Base-by-base conservation (phyloP, 2,113 vertebrate genomes). In the Tor tambroides region DNA sequence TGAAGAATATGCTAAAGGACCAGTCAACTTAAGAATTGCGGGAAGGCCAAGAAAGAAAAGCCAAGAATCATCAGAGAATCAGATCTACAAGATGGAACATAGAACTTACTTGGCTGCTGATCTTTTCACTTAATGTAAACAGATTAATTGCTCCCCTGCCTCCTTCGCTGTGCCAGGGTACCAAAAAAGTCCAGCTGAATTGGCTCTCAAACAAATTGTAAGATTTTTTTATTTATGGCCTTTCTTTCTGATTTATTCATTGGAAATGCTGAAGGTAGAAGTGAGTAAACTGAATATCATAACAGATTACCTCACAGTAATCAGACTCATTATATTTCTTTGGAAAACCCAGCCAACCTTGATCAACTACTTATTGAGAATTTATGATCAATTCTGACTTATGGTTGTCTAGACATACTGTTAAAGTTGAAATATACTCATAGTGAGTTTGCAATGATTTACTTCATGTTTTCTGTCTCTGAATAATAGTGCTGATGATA, bases 141-240 rank as follows among this genome's bases (percentile, higher is more conserved):
- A 17, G 78, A 80, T 80, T n/a, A 80, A 80, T 80, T 80, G 54
- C 54, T 26, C 32, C 54, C 78, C 78, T 80, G 21, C 32, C 12
- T 80, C 78, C 1, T 41, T 26, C 2, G 6, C 78, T 14, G 78
- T 80, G 54, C 54, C 78, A 80, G 32, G 51, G 12, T 61, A 80
- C 78, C 78, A 59, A 15, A 38, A 38, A 77, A 0, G 0, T 80
- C 32, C 26, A 61, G 41, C 26, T 15, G 5, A 80, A 2, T n/a
- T 80, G 78, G 78, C 23, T 61, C 23, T 15, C 11, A 15, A 80
- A n/a, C 54, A 17, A 26, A 80, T 80, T 32, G n/a, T 9, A 54
- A 74, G 23, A 17, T 56, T 78, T 7, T 19, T 56, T 54, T 79
- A 56, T 14, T 49, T 28, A 43, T 43, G 71, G 11, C 43, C 8